Evolutionary conservation across 2,113 vertebrate genomes (phyloP), one percentile per base, ranked within the genome.

Genomic region (Choloepus hoffmanni): DNA sequence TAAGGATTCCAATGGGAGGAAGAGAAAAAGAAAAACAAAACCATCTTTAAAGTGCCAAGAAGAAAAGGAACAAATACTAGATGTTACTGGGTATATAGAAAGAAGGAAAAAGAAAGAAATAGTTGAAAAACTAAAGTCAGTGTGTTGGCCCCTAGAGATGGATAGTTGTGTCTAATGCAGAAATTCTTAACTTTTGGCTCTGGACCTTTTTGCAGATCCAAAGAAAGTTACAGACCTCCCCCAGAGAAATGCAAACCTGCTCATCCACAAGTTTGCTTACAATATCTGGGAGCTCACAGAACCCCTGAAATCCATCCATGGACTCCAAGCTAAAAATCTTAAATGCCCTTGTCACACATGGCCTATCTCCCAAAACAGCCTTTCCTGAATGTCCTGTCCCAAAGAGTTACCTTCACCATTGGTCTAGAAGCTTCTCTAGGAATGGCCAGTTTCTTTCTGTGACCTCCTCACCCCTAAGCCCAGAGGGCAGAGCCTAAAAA

Each of bases 61-160:
- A 63, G 15, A 87, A 95, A 96, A 87, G 18, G 74, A 85, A 62
- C 36, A 83, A 67, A 76, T 63, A 79, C n/a, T 79, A 58, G 85
- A 50, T 65, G 33, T 40, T 67, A 30, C 50, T 94, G 8, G 40
- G 40, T 13, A 78, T 30, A 30, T 10, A 45, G 7, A 60, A 72
- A 55, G 3, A 92, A 93, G 50, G 36, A 58, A 90, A 89, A 83
- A 89, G 30, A 18, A 78, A 63, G 5, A 72, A 60, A 14, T 15
- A 40, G 11, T 7, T 79, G 21, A 82, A 65, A 48, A 96, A 73
- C 18, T 68, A n/a, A 58, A 33, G 16, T 63, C 19, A 40, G 10
- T 23, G 36, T 24, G 70, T 53, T 79, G 50, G 2, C 24, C 87
- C 12, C 7, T 55, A 30, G 6, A 62, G 26, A 88, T 0, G 48